Base-by-base conservation (phyloP, 2,797 vertebrate species). In the Spinibarbus caldwelli region DNA sequence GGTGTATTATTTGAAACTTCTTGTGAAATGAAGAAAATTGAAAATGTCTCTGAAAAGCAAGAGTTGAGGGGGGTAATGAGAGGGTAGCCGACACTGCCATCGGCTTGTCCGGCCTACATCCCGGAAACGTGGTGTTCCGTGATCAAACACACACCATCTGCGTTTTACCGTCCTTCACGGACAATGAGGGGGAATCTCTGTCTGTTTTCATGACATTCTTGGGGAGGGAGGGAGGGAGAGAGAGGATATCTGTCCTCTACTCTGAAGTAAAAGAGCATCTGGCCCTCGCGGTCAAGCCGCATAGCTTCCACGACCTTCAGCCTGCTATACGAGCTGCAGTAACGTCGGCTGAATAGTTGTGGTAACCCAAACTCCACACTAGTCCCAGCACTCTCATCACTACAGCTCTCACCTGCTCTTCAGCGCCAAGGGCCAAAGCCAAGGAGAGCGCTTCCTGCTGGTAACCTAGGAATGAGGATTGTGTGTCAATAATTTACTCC, bases 221-320 rank as follows among this genome's bases (percentile, higher is more conserved):
- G 19, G 72, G 57, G 83, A 29, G 34, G 29, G 67, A 67, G 76
- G 29, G 54, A 57, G 45, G n/a, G 45, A 64, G 19, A 86, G 80
- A 57, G 75, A 88, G 84, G 62, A 11, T 47, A 67, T 84, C 83
- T 89, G 86, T 73, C 81, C 76, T 78, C 66, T 41, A 57, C 29
- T 62, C 52, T 85, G 84, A 81, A 83, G 86, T 88, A 85, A 87
- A 90, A 91, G 88, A 92, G 92, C 93, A 91, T 93, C 90, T 92
- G 88, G 92, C 89, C 86, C 90, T 89, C 90, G 38, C 88, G 70
- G 54, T 77, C 14, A 26, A 77, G 68, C 26, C 57, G 1, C 86
- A 87, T 57, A 91, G 86, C 89, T 90, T 90, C 52, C 88, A 85
- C 86, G 90, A 85, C 83, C 86, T 91, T 93, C 87, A 26, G 41